Evolutionary conservation across 1,140 invertebrate species (phyloP), one percentile per base, ranked within the genome.

Genomic region (Parasteatoda tepidariorum): DNA sequence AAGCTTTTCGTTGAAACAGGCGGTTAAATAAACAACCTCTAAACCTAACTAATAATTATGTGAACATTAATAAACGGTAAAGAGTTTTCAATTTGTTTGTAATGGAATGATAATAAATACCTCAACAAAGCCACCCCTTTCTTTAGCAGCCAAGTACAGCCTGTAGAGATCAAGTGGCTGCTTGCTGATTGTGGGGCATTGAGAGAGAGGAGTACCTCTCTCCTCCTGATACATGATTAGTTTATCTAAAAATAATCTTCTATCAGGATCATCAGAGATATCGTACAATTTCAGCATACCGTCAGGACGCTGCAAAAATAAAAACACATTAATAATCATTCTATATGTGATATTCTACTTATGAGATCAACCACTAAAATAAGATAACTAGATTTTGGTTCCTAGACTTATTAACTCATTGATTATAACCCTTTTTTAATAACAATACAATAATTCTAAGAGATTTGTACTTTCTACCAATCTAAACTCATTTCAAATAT

Each of bases 141-240:
- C 97, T 91, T 97, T 95, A 88, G 98, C 97, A 90, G 94, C 94
- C 89, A 95, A 91, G 90, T 99, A 99, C 86, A 99, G 93, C 87
- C 95, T 92, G 92, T 96, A 99, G 86, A 99, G 93, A 93, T 99
- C 98, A 87, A 99, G 92, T 87, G 97, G 96, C 91, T 98, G 96
- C 92, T 99, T 99, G 90, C 95, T 97, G 90, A 99, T 98, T 87
- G 95, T 96, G 61, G 98, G 98, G 91, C 97, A 97, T 86, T 95
- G 94, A 78, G 95, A 95, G 86, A 99, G 96, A 61, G 97, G 96
- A 84, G 95, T 94, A 86, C 95, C 93, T 86, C 95, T 91, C 87
- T 97, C 96, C 89, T 98, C 97, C 94, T 98, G 96, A 89, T 96
- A 98, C 78, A 93, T 92, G 81, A 98, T 92, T 86, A 98, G 91